Percentiles rank a stretch among this genome's conserved stretches.
phyloP scores from a whole-genome alignment of 1,140 invertebrate genomes.

The Chrysopa pallens region DNA sequence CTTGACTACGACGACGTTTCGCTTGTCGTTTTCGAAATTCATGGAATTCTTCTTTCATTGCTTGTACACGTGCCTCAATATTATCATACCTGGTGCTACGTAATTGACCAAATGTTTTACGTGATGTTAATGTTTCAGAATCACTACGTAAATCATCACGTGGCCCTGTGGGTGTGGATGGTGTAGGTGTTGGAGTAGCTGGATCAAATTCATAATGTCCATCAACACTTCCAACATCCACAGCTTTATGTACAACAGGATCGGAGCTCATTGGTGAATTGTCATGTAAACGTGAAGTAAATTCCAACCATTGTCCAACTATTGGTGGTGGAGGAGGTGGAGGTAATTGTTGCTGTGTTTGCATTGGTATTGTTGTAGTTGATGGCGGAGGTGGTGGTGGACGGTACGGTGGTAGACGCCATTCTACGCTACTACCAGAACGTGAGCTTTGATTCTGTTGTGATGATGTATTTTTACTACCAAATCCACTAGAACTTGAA shows the following conservation, averaged over 20 bases:
- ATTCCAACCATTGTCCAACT: constrained; percentile 39
- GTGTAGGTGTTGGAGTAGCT: constrained; percentile 53
- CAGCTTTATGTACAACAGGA: constrained; percentile 24
- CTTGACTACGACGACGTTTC: constrained; percentile 40
- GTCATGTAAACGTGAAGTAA: constrained; percentile 25
- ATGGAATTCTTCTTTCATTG: constrained; percentile 90
- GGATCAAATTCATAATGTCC: constrained; percentile 91
- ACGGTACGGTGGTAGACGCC: constrained; percentile 54
- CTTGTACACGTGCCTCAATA: constrained; percentile 77
- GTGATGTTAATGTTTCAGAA: constrained; percentile 21
- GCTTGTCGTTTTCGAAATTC: constrained; percentile 79
- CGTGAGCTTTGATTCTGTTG: constrained; percentile 49
- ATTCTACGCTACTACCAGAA: constrained; percentile 52
- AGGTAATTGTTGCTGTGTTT: constrained; percentile 11
- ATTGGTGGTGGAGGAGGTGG: constrained; percentile 35
- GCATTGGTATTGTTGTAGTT: constrained; percentile 12
- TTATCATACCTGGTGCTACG: constrained; percentile 44
- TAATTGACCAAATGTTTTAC: constrained; percentile 18
- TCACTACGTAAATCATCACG: constrained; percentile 30
- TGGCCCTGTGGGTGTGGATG: constrained; percentile 44
- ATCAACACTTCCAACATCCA: constrained; percentile 76
- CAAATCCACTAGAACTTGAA: constrained; percentile 75
- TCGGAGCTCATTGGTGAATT: constrained; percentile 29
- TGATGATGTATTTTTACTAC: constrained; percentile 81
- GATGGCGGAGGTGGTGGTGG: constrained; percentile 42